Evolutionary conservation across 2,113 vertebrate genomes (phyloP).

Genomic region (Crotalus helleri): DNA sequence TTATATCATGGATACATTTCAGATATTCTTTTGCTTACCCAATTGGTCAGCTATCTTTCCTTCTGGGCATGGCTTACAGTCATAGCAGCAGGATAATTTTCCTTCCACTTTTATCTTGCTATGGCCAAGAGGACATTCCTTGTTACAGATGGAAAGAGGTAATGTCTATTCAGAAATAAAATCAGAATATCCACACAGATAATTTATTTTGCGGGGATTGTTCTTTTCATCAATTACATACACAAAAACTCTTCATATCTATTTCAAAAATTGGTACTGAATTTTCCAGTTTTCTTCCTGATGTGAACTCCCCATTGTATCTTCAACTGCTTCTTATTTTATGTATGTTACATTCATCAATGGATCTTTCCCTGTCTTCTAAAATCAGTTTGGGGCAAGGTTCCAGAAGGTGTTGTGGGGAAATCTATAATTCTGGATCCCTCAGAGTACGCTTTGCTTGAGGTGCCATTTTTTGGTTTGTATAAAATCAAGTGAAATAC

Average conservation of each 20-base stretch:
- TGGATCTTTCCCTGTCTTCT: not conserved
- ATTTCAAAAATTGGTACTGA: too few species aligned
- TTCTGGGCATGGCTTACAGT: not conserved
- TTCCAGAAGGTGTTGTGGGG: not conserved
- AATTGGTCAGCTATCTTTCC: not conserved
- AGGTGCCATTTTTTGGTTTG: not conserved
- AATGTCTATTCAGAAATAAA: not conserved
- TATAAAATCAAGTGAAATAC: too few species aligned
- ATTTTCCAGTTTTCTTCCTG: not conserved
- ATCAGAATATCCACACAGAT: not conserved
- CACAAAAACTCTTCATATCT: too few species aligned
- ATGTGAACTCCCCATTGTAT: not conserved
- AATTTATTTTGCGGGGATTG: not conserved
- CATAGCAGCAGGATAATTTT: not conserved
- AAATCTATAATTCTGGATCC: not conserved
- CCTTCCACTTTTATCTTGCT: not conserved
- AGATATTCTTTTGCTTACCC: not conserved
- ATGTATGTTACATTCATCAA: not conserved
- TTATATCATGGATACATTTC: too few species aligned
- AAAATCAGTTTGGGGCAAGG: not conserved
- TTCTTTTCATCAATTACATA: not conserved
- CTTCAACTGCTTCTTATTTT: not conserved
- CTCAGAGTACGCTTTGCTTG: not conserved
- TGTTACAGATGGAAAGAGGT: not conserved
- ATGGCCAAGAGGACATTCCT: not conserved